Evolutionary conservation across 2,888 invertebrate genomes (phyloP).

Genomic region (Eueremaeus valkanovi): DNA sequence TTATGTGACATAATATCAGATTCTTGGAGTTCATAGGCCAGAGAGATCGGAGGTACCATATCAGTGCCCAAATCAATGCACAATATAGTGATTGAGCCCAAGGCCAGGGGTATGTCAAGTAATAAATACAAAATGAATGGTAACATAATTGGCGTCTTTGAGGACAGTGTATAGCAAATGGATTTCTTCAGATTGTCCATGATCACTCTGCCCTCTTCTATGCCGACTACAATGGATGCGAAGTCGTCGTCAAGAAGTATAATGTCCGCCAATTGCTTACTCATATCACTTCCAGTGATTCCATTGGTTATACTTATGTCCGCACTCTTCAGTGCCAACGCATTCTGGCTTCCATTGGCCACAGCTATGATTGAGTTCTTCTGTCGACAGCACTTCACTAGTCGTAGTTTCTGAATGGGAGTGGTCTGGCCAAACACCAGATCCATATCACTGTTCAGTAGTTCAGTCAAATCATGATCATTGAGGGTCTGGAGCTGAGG

Average conservation of each 20-base stretch:
- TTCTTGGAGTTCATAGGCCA: constrained; percentile 54
- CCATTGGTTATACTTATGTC: constrained; percentile 49
- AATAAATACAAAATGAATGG: constrained; percentile 53
- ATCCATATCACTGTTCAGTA: not conserved
- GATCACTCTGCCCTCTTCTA: constrained; percentile 53
- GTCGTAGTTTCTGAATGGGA: constrained; percentile 54
- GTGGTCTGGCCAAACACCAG: constrained; percentile 56
- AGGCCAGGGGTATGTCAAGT: constrained; percentile 52
- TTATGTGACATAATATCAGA: constrained; percentile 57
- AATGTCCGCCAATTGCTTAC: constrained; percentile 56
- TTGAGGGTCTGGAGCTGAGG: not conserved
- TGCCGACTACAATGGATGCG: constrained; percentile 56
- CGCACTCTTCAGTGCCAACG: constrained; percentile 49
- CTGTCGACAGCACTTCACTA: constrained; percentile 49
- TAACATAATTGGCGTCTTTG: constrained; percentile 53
- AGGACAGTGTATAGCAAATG: constrained; percentile 54
- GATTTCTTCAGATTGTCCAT: constrained; percentile 48
- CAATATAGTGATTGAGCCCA: constrained; percentile 54
- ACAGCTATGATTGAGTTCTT: constrained; percentile 49
- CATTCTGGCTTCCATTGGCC: constrained; percentile 49
- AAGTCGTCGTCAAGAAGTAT: constrained; percentile 56
- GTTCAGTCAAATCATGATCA: not conserved
- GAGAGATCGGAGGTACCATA: constrained; percentile 54
- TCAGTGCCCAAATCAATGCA: constrained; percentile 55
- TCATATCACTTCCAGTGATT: constrained; percentile 49